phyloP scores from a whole-genome alignment of 2,113 vertebrate species.

The Silurus asotus region DNA sequence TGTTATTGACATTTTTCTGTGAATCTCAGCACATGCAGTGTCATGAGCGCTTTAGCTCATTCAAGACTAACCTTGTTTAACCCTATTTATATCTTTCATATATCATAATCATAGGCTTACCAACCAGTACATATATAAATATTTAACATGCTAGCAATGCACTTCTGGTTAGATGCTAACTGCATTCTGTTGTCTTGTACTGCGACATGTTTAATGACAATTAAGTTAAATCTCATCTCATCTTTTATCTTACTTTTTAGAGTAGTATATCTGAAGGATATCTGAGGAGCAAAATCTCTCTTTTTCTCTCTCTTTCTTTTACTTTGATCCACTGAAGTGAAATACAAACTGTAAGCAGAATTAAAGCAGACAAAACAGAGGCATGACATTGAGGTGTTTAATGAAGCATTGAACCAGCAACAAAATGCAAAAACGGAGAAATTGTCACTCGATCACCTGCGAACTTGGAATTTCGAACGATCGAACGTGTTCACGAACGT shows the following conservation, averaged over 20 bases:
- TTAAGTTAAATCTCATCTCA: no score
- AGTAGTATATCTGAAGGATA: neutral
- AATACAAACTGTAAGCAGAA: neutral
- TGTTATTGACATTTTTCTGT: no score
- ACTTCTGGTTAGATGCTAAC: no score
- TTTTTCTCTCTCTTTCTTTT: neutral
- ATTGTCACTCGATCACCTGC: neutral
- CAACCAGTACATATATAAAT: no score
- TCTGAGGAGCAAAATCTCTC: neutral
- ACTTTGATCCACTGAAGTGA: neutral
- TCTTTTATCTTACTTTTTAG: neutral
- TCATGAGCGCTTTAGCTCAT: neutral
- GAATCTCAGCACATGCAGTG: neutral
- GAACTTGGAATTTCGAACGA: slow-evolving; percentile 38
- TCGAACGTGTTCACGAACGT: neutral
- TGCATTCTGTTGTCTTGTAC: no score
- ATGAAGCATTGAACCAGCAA: slow-evolving; percentile 25
- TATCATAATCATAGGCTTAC: no score
- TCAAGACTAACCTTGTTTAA: no score
- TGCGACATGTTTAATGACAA: no score
- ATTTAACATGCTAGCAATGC: no score
- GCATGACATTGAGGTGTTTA: neutral
- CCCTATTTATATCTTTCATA: no score
- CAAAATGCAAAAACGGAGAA: neutral
- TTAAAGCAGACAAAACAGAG: neutral